Percentiles rank a stretch among this genome's conserved stretches.
These are phyloP conservation scores for Homarus gammarus DNA, from an alignment of 2,888 invertebrate species.

Conservation along the genomic window DNA sequence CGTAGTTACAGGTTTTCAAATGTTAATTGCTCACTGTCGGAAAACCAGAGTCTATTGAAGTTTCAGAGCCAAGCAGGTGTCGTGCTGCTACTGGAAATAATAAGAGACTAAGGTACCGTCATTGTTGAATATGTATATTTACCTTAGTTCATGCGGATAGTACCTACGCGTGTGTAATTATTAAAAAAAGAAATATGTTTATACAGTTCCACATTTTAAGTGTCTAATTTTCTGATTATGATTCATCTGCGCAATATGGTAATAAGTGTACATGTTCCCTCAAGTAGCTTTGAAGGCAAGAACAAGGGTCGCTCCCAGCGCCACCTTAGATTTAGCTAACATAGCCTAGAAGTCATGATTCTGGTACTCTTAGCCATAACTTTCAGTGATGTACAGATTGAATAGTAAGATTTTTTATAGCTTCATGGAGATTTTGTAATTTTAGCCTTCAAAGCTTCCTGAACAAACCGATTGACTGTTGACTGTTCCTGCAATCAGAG, in stretches of 20 bases:
- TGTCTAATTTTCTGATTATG: slow-evolving; percentile 72
- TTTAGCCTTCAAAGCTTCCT: slow-evolving; percentile 67
- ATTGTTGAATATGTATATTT: slow-evolving; percentile 66
- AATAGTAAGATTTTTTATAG: slow-evolving; percentile 63
- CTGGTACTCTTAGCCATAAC: slow-evolving; percentile 38
- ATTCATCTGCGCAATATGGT: slow-evolving; percentile 70
- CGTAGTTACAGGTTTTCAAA: slow-evolving; percentile 20
- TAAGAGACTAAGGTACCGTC: slow-evolving; percentile 37
- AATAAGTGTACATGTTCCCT: slow-evolving; percentile 65
- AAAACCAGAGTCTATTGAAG: slow-evolving; percentile 26
- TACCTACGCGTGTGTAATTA: slow-evolving; percentile 66
- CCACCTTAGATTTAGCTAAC: slow-evolving; percentile 45
- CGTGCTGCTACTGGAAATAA: slow-evolving; percentile 27
- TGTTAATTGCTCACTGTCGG: slow-evolving; percentile 58
- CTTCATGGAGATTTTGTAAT: slow-evolving; percentile 42
- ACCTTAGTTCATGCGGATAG: slow-evolving; percentile 51
- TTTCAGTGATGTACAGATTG: slow-evolving; percentile 60
- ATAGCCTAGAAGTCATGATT: slow-evolving; percentile 50
- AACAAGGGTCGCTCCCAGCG: slow-evolving; percentile 32
- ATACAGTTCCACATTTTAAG: slow-evolving; percentile 70
- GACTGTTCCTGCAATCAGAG: slow-evolving; percentile 70
- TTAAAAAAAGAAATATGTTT: slow-evolving; percentile 66
- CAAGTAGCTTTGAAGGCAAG: slow-evolving; percentile 70
- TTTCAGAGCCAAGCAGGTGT: slow-evolving; percentile 49
- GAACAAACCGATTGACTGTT: slow-evolving; percentile 60